Evolutionary conservation across 1,140 invertebrate genomes (phyloP).

Genomic region (Drosophila malerkotliana): DNA sequence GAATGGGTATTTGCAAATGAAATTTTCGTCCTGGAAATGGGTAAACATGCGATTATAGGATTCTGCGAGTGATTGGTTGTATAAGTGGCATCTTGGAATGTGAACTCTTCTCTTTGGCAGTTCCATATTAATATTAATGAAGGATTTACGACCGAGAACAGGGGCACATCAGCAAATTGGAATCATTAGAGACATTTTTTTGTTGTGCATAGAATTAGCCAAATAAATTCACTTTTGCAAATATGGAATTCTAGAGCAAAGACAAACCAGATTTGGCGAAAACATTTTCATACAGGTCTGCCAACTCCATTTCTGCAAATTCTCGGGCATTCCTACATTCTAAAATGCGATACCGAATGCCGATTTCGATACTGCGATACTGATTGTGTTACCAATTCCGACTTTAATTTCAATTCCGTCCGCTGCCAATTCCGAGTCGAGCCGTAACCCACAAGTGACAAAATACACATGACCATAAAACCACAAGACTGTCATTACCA

Average conservation of each 20-base stretch:
- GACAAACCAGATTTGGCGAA: conserved; percentile 35
- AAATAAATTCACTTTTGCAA: conserved; percentile 32
- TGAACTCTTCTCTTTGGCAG: not conserved
- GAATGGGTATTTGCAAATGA: conserved; percentile 48
- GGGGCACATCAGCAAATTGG: conserved; percentile 30
- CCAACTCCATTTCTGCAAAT: conserved; percentile 46
- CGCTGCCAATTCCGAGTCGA: conserved; percentile 20
- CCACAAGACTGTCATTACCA: conserved; percentile 64
- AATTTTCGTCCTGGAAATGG: conserved; percentile 21
- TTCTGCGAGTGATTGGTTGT: conserved; percentile 13
- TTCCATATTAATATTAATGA: conserved; percentile 39
- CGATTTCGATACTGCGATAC: conserved; percentile 5
- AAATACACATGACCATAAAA: conserved; percentile 67
- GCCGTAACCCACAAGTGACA: conserved; percentile 68
- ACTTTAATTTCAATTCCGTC: conserved; percentile 30
- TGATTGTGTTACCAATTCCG: conserved; percentile 11
- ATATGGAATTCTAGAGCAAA: conserved; percentile 45
- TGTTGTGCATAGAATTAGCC: conserved; percentile 18
- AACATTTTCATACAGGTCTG: conserved; percentile 37
- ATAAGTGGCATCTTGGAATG: not conserved
- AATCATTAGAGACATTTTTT: conserved; percentile 19
- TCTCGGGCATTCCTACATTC: conserved; percentile 32
- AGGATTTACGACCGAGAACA: conserved; percentile 24
- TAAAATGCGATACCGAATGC: conserved; percentile 7
- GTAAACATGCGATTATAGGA: conserved; percentile 34